These are phyloP conservation scores for Porites australiensis DNA, from an alignment of 64 coral and sea anemone genomes.

Conservation along the genomic window DNA sequence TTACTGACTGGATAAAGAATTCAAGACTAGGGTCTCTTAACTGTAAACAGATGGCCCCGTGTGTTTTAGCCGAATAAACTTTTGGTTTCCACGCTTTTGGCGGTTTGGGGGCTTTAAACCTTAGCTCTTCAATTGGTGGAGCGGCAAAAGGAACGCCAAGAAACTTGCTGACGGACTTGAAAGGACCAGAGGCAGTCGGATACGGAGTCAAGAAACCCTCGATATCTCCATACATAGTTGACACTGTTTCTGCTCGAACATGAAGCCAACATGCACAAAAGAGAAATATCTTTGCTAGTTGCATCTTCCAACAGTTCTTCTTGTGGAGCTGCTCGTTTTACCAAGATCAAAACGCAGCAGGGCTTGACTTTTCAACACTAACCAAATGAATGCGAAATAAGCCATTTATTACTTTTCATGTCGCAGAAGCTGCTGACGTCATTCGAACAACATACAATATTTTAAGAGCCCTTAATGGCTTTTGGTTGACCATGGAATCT, in stretches of 20 bases:
- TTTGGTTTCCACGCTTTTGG: conserved; percentile 67
- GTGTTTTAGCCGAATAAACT: conserved; percentile 7
- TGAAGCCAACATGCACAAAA: not conserved
- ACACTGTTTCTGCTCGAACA: not conserved
- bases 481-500: too few relatives aligned
- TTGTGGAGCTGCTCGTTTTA: not conserved
- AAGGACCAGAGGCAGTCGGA: conserved; percentile 6
- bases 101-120: conserved; percentile 56
- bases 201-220: not conserved
- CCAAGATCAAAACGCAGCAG: too few relatives aligned
- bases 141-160: conserved; percentile 70
- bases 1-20: not conserved
- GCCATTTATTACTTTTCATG: too few relatives aligned
- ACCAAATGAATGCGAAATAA: too few relatives aligned
- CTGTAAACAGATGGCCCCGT: conserved; percentile 33
- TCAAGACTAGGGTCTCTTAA: not conserved
- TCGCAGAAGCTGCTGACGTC: too few relatives aligned
- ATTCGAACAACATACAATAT: too few relatives aligned
- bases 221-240: conserved; percentile 56
- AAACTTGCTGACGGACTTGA: conserved; percentile 65
- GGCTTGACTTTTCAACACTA: not conserved
- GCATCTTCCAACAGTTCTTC: not conserved
- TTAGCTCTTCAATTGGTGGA: conserved; percentile 59
- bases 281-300: not conserved
- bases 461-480: too few relatives aligned